Evolutionary conservation across 2,797 vertebrate species (phyloP).

Genomic region (Hippoglossus hippoglossus): DNA sequence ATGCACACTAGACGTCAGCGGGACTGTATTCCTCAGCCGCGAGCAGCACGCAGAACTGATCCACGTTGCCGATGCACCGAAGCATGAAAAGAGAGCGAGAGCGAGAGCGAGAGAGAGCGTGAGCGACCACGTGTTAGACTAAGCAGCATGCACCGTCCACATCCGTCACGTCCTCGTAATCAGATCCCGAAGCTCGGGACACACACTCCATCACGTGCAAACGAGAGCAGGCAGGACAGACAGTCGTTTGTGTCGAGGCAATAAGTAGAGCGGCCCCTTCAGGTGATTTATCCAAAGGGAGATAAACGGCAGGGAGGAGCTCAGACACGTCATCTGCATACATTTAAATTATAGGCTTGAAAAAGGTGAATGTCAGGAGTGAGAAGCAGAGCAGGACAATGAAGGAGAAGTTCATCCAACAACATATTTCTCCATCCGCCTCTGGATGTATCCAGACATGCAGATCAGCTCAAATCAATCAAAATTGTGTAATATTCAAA

Average conservation of each 20-base stretch:
- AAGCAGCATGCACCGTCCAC: constrained; percentile 49
- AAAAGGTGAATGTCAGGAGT: constrained; percentile 23
- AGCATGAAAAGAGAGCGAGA: constrained; percentile 42
- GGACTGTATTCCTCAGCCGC: too few species aligned
- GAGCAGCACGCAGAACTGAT: too few species aligned
- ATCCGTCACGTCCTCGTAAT: constrained; percentile 29
- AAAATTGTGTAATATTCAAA: too few species aligned
- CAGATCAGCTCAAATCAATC: background rate
- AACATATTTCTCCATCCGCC: background rate
- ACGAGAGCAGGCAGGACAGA: constrained; percentile 53
- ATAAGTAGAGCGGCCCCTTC: constrained; percentile 27
- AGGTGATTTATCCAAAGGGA: constrained; percentile 33
- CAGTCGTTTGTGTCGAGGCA: constrained; percentile 31
- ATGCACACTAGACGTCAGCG: background rate
- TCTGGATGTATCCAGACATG: background rate
- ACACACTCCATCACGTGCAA: constrained; percentile 34
- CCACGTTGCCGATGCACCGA: constrained; percentile 31
- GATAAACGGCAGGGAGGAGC: constrained; percentile 40
- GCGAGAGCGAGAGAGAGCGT: background rate
- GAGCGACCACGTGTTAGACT: constrained; percentile 5
- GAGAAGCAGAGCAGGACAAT: background rate
- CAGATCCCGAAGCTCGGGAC: constrained; percentile 31
- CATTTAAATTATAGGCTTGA: constrained; percentile 34
- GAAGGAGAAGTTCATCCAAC: constrained; percentile 27
- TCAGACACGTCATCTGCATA: constrained; percentile 37